A percentile compares a stretch with the other conserved stretches of the same genome.
Evolutionary conservation across 2,888 invertebrate genomes (phyloP).

Genomic region (Azorinus chamasolen): DNA sequence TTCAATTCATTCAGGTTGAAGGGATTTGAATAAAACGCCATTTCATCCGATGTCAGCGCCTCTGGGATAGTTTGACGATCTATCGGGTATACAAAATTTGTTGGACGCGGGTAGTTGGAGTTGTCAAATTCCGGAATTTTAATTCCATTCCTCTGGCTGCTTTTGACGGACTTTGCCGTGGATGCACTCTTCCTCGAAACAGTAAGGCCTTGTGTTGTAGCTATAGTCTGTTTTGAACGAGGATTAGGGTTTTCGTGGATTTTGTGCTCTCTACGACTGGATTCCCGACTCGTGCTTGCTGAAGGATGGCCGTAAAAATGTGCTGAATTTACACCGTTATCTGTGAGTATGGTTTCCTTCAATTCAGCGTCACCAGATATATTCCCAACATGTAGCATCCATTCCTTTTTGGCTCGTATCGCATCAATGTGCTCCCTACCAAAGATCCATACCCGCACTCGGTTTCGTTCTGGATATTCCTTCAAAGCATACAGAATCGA

Average conservation of each 20-base stretch:
- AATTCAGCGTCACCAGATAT: constrained; percentile 51
- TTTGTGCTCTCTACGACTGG: constrained; percentile 5
- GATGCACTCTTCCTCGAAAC: not conserved
- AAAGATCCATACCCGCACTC: constrained; percentile 58
- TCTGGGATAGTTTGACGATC: constrained; percentile 12
- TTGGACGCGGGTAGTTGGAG: constrained; percentile 52
- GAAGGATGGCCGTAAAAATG: constrained; percentile 42
- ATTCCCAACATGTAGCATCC: constrained; percentile 55
- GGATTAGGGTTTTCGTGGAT: not conserved
- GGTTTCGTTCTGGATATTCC: constrained; percentile 44
- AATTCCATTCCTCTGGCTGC: not conserved
- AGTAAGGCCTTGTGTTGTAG: too few species aligned
- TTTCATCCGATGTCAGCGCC: not conserved
- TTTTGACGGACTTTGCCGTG: not conserved
- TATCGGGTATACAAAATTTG: constrained; percentile 52
- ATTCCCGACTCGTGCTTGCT: constrained; percentile 30
- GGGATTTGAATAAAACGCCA: constrained; percentile 18
- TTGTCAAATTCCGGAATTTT: constrained; percentile 39
- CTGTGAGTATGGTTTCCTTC: constrained; percentile 8
- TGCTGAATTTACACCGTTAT: constrained; percentile 33
- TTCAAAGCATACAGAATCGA: constrained; percentile 58
- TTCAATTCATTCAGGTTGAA: constrained; percentile 14
- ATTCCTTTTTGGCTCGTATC: constrained; percentile 50
- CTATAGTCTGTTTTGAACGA: too few species aligned
- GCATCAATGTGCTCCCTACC: constrained; percentile 49